These are phyloP conservation scores for Eudyptes chrysolophus DNA, from an alignment of 2,113 vertebrate species.

Conservation along the genomic window DNA sequence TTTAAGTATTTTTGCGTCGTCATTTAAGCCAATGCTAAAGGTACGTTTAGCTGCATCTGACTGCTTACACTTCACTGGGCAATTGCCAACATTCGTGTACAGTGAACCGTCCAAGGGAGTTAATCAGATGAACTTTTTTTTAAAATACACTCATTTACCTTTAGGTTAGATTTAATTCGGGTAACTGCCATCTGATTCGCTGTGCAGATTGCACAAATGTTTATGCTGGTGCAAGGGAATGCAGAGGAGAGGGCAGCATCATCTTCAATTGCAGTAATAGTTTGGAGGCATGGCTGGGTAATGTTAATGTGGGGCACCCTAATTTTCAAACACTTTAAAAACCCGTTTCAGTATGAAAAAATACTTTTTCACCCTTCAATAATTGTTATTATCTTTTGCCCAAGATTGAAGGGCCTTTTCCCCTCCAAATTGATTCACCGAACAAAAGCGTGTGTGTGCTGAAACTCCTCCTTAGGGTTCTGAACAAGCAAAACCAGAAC, in stretches of 20 bases:
- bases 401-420: neutral
- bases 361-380: neutral
- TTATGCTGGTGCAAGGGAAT: neutral
- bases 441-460: fast-evolving
- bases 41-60: neutral
- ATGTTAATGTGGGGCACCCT: neutral
- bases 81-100: fast-evolving
- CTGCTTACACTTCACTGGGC: neutral
- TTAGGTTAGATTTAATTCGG: neutral
- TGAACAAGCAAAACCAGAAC: neutral
- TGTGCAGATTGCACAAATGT: neutral
- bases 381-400: neutral
- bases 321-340: neutral
- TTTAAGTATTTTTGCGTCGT: neutral
- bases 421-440: neutral
- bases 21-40: neutral
- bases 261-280: neutral
- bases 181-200: neutral
- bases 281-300: fast-evolving
- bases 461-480: neutral
- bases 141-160: neutral
- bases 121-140: neutral
- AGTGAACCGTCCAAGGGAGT: neutral
- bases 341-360: neutral
- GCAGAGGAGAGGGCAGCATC: neutral